Conservation (phyloP, 1,140 invertebrate species). For the Drosophila baimaii region DNA sequence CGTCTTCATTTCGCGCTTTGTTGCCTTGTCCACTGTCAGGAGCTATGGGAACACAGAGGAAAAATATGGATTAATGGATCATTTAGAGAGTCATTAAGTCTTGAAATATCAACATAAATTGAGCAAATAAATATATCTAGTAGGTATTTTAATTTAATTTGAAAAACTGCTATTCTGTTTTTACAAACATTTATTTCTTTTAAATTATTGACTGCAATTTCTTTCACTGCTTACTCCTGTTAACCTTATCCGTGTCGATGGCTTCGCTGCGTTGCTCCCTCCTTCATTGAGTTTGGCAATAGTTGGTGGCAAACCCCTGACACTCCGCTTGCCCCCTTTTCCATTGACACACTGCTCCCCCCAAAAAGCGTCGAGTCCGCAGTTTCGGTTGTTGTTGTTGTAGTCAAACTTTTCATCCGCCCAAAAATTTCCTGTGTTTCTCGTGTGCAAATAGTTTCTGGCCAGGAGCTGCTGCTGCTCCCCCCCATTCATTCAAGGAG, state of each 20-base stretch:
- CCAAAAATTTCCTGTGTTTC: constrained; percentile 17
- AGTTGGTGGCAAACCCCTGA: constrained; percentile 28
- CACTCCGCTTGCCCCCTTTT: constrained; percentile 13
- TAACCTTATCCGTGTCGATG: constrained; percentile 32
- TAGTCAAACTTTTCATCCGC: constrained; percentile 37
- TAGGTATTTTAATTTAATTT: neutral
- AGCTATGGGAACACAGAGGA: neutral
- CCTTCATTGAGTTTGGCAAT: constrained; percentile 54
- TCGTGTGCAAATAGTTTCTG: constrained; percentile 46
- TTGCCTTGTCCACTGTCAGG: constrained; percentile 51
- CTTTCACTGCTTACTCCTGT: constrained; percentile 6
- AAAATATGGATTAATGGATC: constrained; percentile 14
- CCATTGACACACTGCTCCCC: constrained; percentile 18
- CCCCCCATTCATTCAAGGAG: constrained; percentile 13
- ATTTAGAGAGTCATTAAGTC: neutral
- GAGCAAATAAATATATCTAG: too few species aligned
- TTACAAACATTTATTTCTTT: too few species aligned
- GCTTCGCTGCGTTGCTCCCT: constrained; percentile 25
- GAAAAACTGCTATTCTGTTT: neutral
- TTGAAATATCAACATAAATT: neutral
- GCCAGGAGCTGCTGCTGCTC: neutral
- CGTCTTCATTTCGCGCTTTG: constrained; percentile 55
- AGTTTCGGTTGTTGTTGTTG: constrained; percentile 27
- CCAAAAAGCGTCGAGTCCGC: constrained; percentile 31
- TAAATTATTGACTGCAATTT: neutral